Conservation (phyloP, 2,888 invertebrate genomes). For the Xiphydria camelus region DNA sequence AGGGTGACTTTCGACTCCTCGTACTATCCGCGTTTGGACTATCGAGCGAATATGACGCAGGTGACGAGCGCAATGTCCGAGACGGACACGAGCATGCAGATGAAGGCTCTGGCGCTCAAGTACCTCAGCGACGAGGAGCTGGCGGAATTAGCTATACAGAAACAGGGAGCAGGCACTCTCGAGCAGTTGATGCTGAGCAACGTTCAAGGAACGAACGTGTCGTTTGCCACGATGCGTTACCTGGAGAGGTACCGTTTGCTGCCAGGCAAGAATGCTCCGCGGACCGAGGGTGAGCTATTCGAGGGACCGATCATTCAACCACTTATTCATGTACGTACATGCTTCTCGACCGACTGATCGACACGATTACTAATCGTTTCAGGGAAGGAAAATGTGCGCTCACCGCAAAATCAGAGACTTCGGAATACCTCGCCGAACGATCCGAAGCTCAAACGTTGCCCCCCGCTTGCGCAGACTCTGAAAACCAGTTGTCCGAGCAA, state of each 20-base stretch:
- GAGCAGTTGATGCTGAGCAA: conserved; percentile 45
- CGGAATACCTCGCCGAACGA: not conserved
- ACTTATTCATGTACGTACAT: too few species aligned
- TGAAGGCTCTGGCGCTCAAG: conserved; percentile 63
- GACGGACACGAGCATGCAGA: conserved; percentile 61
- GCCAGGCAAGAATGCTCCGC: conserved; percentile 51
- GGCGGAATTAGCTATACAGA: conserved; percentile 45
- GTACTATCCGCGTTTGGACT: conserved; percentile 45
- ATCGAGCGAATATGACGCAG: conserved; percentile 39
- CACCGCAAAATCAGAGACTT: not conserved
- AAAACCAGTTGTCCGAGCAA: conserved; percentile 57
- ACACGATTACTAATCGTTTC: too few species aligned
- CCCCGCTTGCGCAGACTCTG: conserved; percentile 29
- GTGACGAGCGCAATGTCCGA: conserved; percentile 41
- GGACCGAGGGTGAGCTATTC: conserved; percentile 41
- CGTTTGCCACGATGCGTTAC: conserved; percentile 72
- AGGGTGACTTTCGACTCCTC: conserved; percentile 45
- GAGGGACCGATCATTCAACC: too few species aligned
- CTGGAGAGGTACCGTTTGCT: conserved; percentile 70
- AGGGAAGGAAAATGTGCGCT: conserved; percentile 4
- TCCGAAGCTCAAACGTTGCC: conserved; percentile 16
- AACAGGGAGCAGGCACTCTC: conserved; percentile 38
- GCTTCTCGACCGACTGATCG: too few species aligned
- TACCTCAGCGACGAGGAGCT: conserved; percentile 62
- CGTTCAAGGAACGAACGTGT: conserved; percentile 64